Evolutionary conservation across 2,113 vertebrate genomes (phyloP).

Genomic region (Capreolus pygargus): DNA sequence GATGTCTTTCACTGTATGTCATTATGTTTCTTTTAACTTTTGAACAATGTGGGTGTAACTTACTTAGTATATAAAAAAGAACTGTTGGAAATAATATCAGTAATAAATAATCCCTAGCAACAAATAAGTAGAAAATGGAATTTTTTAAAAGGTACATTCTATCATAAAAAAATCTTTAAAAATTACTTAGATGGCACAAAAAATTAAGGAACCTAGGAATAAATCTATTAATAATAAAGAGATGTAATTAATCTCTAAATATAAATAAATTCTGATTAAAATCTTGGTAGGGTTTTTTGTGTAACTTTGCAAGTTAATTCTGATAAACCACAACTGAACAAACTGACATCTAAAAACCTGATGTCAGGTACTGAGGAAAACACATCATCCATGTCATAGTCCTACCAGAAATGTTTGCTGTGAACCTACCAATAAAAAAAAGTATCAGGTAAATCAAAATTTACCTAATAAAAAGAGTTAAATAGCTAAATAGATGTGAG

Average conservation of each 20-base stretch:
- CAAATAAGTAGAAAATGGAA: background rate
- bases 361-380: background rate
- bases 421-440: background rate
- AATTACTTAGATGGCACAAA: background rate
- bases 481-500: background rate
- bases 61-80: background rate
- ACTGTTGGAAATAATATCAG: background rate
- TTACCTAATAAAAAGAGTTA: background rate
- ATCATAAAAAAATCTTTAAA: slow-evolving; percentile 15
- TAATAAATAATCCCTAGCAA: background rate
- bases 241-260: background rate
- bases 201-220: background rate
- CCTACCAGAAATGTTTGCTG: background rate
- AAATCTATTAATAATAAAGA: background rate
- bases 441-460: background rate
- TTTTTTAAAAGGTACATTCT: background rate
- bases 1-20: background rate
- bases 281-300: background rate
- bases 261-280: background rate
- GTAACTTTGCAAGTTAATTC: slow-evolving; percentile 7
- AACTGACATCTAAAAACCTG: background rate
- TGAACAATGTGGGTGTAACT: background rate
- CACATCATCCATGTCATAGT: background rate
- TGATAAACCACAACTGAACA: background rate
- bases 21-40: background rate